These are phyloP conservation scores for Sarcophaga rosellei DNA, from an alignment of 2,888 invertebrate species.

Conservation along the genomic window DNA sequence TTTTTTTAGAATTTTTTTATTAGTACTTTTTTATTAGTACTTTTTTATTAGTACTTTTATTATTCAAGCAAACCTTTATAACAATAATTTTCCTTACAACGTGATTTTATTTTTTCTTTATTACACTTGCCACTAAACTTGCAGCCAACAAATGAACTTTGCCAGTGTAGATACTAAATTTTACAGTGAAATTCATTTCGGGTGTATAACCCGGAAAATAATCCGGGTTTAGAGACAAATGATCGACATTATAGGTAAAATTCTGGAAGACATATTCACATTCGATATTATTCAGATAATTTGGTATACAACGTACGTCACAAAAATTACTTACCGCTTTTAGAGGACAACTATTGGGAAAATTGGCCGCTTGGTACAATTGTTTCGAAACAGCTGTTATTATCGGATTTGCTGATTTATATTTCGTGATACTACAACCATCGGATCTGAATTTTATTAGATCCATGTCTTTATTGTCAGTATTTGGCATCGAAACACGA, in stretches of 20 bases:
- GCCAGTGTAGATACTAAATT: neutral
- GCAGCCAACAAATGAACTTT: neutral
- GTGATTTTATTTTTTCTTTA: neutral
- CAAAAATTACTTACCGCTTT: conserved; percentile 15
- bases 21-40: no score
- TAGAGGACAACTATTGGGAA: conserved; percentile 23
- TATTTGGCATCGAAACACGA: neutral
- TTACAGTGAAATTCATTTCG: conserved; percentile 5
- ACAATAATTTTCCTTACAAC: no score
- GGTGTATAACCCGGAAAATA: conserved; percentile 37
- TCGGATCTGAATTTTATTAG: neutral
- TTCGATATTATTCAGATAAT: no score
- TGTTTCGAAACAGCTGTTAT: neutral
- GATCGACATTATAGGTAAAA: conserved; percentile 9
- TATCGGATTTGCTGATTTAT: conserved; percentile 6
- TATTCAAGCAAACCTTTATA: no score
- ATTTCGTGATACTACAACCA: conserved; percentile 21
- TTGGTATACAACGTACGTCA: no score
- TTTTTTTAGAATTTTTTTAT: no score
- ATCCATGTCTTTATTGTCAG: neutral
- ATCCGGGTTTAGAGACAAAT: conserved; percentile 29
- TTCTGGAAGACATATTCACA: conserved; percentile 9
- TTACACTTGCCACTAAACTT: neutral
- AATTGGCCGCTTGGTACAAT: conserved; percentile 10
- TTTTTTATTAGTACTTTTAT: no score